Evolutionary conservation across 1,140 invertebrate genomes (phyloP), one percentile per base, ranked within the genome.

Genomic region (Drosophila insularis): DNA sequence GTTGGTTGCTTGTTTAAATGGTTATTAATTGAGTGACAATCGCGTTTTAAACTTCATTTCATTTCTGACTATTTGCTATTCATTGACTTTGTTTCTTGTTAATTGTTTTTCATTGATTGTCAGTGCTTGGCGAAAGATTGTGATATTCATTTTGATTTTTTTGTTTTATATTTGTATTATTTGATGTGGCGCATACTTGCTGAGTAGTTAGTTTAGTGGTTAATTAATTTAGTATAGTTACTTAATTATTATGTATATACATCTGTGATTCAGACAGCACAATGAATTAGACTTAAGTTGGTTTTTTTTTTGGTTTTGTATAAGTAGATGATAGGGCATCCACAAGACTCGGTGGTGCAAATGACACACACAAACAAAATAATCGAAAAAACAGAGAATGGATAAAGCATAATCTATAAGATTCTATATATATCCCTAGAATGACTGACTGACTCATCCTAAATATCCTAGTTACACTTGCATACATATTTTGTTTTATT

Each of bases 181-280:
- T 68, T 60, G 19, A 10, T 50, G 8, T 1, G 21, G 3, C 8
- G 14, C 7, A 8, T 35, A 10, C 7, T 46, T 19, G 17, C 27
- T 27, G 6, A 27, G 27, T 27, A 27, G 27, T 27, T 27, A 27
- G 27, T 27, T 27, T 5, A 27, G 27, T 27, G 27, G 27, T 50
- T 21, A 21, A 11, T 50, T 50, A 50, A 50, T 50, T 27, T 21
- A 50, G 17, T 50, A 19, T 50, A 21, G 2, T 0, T 50, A 50
- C 43, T 50, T 50, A 50, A 11, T 21, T 50, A 21, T 46, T 35
- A 59, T 50, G 17, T 50, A 50, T 50, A n/a, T 50, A 50, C 43
- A 50, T 50, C 43, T 50, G 43, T 50, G 43, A 11, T 19, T 21
- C 43, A 50, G 43, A 50, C 43, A 50, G 17, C 17, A 50, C 43